These are phyloP conservation scores for Eupelmus urozonus DNA, from an alignment of 2,888 invertebrate species.

Conservation along the genomic window DNA sequence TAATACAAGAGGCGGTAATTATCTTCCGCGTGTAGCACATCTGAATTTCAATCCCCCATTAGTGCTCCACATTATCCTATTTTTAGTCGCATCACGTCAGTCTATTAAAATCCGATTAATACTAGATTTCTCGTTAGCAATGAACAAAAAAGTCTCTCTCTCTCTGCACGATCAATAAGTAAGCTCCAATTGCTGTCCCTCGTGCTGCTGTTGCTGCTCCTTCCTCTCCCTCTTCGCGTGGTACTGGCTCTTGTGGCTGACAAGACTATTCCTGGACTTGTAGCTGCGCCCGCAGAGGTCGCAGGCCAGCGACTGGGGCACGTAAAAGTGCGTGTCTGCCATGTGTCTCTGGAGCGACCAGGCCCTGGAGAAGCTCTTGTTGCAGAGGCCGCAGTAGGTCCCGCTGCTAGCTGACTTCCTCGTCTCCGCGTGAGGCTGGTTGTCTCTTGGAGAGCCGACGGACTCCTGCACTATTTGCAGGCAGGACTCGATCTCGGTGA, in stretches of 20 bases:
- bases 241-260: slow-evolving; percentile 77
- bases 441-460: slow-evolving; percentile 17
- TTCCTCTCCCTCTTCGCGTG: slow-evolving; percentile 31
- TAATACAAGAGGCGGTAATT: background rate
- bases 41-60: slow-evolving; percentile 29
- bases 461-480: slow-evolving; percentile 53
- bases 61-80: background rate
- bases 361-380: slow-evolving; percentile 78
- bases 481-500: slow-evolving; percentile 69
- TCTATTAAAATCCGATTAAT: too few species aligned
- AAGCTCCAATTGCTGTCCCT: background rate
- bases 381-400: slow-evolving; percentile 77
- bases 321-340: slow-evolving; percentile 78
- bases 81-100: too few species aligned
- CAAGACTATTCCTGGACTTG: slow-evolving; percentile 78
- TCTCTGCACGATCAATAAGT: background rate
- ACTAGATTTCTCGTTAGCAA: too few species aligned
- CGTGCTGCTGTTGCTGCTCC: slow-evolving; percentile 6
- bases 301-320: slow-evolving; percentile 77
- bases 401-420: slow-evolving; percentile 58
- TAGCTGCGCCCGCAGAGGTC: slow-evolving; percentile 78
- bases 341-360: slow-evolving; percentile 79
- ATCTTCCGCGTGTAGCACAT: background rate
- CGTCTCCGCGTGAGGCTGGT: background rate
- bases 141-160: background rate